Base-by-base conservation (phyloP, 2,888 invertebrate species). In the Globia sparganii region DNA sequence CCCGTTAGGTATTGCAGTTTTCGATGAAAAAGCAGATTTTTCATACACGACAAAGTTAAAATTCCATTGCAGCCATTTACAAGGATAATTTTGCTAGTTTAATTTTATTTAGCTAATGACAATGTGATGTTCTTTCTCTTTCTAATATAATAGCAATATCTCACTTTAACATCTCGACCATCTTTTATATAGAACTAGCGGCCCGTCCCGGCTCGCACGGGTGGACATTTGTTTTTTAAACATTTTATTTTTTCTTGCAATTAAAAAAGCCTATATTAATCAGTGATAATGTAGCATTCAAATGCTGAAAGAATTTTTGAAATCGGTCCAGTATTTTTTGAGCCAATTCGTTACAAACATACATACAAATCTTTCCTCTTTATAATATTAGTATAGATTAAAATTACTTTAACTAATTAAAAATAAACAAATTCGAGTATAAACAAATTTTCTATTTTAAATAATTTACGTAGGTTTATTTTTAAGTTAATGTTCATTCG, bases 361-460 rank as follows among this genome's bases (percentile, higher is more conserved):
- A n/a, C n/a, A n/a, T n/a, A n/a, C n/a, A n/a, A n/a, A n/a, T n/a
- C n/a, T n/a, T n/a, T n/a, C n/a, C n/a, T n/a, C n/a, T n/a, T n/a
- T n/a, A n/a, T n/a, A n/a, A n/a, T n/a, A n/a, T n/a, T n/a, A n/a
- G n/a, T n/a, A n/a, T n/a, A n/a, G n/a, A n/a, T n/a, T n/a, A n/a
- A n/a, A n/a, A n/a, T 21, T 21, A 21, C 4, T 53, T 25, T 4
- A 59, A 37, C 3, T 40, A 59, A 64, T 28, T 28, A 64, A 56
- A 43, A 58, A 68, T 46, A 58, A 71, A 61, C 11, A 61, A 72
- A 61, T 68, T 71, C 25, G 31, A 77, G 18, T 69, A 65, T 34
- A 75, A 56, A 58, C 43, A 43, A 72, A 66, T 5, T 25, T 31
- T 61, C 15, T 64, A 18, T 15, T 9, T 66, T 37, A 59, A 53